Evolutionary conservation across 1,140 invertebrate genomes (phyloP).

Genomic region (Scylla paramamosain): DNA sequence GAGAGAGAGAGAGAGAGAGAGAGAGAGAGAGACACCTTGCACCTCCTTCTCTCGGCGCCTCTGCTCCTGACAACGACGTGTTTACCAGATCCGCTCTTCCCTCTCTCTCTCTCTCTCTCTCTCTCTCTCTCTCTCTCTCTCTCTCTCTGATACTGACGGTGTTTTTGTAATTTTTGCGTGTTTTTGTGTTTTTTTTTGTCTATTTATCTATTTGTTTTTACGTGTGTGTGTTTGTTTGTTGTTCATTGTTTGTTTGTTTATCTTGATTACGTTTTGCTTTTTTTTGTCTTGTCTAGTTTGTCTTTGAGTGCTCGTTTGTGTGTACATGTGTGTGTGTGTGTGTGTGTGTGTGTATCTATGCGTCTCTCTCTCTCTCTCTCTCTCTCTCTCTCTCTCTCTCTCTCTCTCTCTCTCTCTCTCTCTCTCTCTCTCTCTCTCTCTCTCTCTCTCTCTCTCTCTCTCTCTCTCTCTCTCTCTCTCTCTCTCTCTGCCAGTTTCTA

Average conservation of each 20-base stretch:
- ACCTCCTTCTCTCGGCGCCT: not conserved
- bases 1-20: no score
- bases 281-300: not conserved
- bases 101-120: conserved; percentile 20
- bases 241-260: no score
- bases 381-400: not conserved
- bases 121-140: not conserved
- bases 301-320: no score
- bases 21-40: not conserved
- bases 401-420: not conserved
- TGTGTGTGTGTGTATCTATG: conserved; percentile 49
- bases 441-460: not conserved
- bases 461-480: not conserved
- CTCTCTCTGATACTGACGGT: not conserved
- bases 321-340: conserved; percentile 19
- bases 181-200: conserved; percentile 30
- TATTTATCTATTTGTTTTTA: not conserved
- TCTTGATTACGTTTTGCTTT: no score
- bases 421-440: not conserved
- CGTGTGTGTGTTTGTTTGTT: not conserved
- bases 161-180: not conserved
- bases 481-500: no score
- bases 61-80: not conserved
- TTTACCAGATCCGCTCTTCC: not conserved
- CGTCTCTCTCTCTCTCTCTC: not conserved